Evolutionary conservation across 64 coral and sea anemone genomes (phyloP), one percentile per base, ranked within the genome.

Genomic region (Actinia equina): DNA sequence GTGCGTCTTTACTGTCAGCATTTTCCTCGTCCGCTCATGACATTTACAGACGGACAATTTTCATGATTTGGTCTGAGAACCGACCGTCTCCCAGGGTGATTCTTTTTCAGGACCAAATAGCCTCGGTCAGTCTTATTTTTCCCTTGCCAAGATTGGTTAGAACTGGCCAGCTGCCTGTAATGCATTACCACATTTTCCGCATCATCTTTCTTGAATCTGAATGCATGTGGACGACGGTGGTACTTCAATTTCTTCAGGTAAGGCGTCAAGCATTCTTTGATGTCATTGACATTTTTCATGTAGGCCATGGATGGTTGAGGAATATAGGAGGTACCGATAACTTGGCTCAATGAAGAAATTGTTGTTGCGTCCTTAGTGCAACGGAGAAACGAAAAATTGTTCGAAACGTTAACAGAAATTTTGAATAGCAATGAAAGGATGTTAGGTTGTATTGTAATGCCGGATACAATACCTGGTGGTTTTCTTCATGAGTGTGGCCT

Each of bases 401-500:
- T 53, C 52, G 52, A 53, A 53, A 61, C 15, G 11, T 17, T 2
- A 61, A 9, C 59, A 61, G 6, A 2, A 61, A 61, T 17, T 9
- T 61, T 61, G 2, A 19, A 9, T 5, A 61, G n/a, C n/a, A n/a
- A n/a, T n/a, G 59, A 61, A 61, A 17, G 7, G 3, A 61, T 61
- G 59, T 19, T 3, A 61, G 59, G 16, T 13, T 61, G 59, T 61
- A 61, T 7, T 13, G 59, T 61, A 61, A 13, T n/a, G n/a, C n/a
- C n/a, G n/a, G n/a, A n/a, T n/a, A n/a, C n/a, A n/a, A n/a, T n/a
- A n/a, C n/a, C n/a, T 61, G 88, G 37, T 89, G 79, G 7, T 83
- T 74, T 20, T 89, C 88, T 27, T 82, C 79, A 52, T 87, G 74
- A n/a, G 46, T 92, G 14, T 92, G 90, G 23, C 90, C 90, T 18